phyloP scores from a whole-genome alignment of 1,140 invertebrate genomes.

The Sogatella furcifera region DNA sequence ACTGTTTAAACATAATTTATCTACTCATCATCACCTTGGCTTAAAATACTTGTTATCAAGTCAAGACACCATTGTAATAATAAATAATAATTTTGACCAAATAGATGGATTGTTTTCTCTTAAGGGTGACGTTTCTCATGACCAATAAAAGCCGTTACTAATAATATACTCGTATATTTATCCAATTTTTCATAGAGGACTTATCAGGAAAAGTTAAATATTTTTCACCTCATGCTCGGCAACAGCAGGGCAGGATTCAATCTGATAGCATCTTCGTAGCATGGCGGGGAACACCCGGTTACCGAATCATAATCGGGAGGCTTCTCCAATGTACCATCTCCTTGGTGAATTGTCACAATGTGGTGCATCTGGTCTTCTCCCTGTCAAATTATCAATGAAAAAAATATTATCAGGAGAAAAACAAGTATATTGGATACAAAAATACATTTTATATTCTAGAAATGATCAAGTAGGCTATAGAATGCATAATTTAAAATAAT shows the following conservation, averaged over 20 bases:
- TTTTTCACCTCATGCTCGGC: neutral
- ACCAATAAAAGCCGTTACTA: no score
- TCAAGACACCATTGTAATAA: no score
- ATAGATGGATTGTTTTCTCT: no score
- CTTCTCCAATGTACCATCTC: conserved; percentile 44
- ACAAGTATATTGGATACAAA: conserved; percentile 31
- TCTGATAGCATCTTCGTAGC: conserved; percentile 62
- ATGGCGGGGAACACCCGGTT: conserved; percentile 43
- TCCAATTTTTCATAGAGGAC: no score
- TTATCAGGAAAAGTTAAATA: no score
- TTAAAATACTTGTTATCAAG: no score
- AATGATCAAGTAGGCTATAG: conserved; percentile 10
- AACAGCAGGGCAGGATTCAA: conserved; percentile 41
- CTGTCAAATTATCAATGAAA: conserved; percentile 25
- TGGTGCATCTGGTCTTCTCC: conserved; percentile 50
- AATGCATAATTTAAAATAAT: conserved; percentile 16
- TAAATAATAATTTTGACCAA: no score
- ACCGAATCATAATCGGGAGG: conserved; percentile 62
- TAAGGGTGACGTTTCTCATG: no score
- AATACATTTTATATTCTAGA: conserved; percentile 21
- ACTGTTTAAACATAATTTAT: no score
- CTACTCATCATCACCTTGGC: no score
- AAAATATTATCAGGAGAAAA: conserved; percentile 22
- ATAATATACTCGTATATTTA: no score
- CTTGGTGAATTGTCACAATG: conserved; percentile 38